Evolutionary conservation across 1,140 invertebrate species (phyloP).

Genomic region (Paracyclopina nana): DNA sequence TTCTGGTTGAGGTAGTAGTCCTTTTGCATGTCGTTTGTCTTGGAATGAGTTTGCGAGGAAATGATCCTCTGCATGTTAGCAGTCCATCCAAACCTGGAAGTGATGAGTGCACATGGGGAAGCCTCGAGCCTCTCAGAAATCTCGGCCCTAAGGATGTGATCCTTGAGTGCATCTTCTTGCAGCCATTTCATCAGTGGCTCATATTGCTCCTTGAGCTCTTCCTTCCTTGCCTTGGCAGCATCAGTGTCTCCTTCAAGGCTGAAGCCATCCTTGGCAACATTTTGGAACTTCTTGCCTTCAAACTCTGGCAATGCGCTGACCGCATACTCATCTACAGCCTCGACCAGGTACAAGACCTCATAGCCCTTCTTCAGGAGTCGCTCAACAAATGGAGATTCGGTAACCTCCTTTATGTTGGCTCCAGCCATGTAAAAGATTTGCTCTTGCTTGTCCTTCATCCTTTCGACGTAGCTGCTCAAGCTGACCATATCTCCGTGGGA

Average conservation of each 20-base stretch:
- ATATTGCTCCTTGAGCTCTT: slow-evolving; percentile 54
- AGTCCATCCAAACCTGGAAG: slow-evolving; percentile 48
- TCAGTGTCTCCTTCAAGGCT: slow-evolving; percentile 53
- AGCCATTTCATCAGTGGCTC: slow-evolving; percentile 86
- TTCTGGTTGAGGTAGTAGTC: slow-evolving; percentile 85
- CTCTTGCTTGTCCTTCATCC: slow-evolving; percentile 95
- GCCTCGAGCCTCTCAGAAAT: slow-evolving; percentile 74
- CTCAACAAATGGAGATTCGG: slow-evolving; percentile 88
- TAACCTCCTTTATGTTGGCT: slow-evolving; percentile 57
- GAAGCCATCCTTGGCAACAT: slow-evolving; percentile 96
- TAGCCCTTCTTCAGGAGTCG: slow-evolving; percentile 77
- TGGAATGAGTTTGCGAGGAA: slow-evolving; percentile 43
- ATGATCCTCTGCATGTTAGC: slow-evolving; percentile 51
- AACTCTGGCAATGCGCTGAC: slow-evolving; percentile 94
- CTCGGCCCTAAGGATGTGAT: slow-evolving; percentile 53
- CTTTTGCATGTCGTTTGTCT: slow-evolving; percentile 37
- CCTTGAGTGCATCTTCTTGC: slow-evolving; percentile 59
- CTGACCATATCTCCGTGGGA: slow-evolving; percentile 53
- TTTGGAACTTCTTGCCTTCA: slow-evolving; percentile 98
- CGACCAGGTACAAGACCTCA: slow-evolving; percentile 84
- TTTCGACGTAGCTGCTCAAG: slow-evolving; percentile 67
- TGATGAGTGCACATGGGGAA: slow-evolving; percentile 91
- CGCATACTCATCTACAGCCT: slow-evolving; percentile 96
- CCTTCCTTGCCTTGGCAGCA: slow-evolving; percentile 57
- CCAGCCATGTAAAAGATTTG: slow-evolving; percentile 94